Conservation (phyloP, 2,113 vertebrate genomes). For the Cromileptes altivelis region DNA sequence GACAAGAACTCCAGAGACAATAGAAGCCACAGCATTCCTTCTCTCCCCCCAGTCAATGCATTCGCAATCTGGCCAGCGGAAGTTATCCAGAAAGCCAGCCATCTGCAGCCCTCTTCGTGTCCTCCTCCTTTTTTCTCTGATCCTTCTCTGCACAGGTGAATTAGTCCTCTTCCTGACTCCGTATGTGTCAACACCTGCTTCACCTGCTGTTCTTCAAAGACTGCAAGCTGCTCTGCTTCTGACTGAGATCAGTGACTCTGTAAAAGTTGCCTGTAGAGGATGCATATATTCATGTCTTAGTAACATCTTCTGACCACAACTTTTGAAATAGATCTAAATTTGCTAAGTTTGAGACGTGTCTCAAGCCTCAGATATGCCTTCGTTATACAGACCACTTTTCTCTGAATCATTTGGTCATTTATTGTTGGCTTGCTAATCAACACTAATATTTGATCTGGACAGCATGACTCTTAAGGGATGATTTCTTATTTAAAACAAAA, state of each 20-base stretch:
- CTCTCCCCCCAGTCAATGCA: conserved; percentile 94
- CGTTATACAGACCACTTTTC: not conserved
- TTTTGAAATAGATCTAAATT: not conserved
- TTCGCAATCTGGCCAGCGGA: conserved; percentile 94
- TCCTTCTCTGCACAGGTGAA: not conserved
- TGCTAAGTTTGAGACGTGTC: not conserved
- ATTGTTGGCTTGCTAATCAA: too few relatives aligned
- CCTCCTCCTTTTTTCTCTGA: not conserved
- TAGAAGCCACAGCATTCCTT: conserved; percentile 89
- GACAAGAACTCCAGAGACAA: conserved; percentile 90
- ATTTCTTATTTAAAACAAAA: too few relatives aligned
- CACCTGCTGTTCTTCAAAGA: not conserved
- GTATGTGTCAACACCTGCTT: not conserved
- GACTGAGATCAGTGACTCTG: not conserved
- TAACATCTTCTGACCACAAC: not conserved
- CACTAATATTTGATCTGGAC: not conserved
- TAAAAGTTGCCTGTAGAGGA: not conserved
- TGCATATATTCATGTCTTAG: not conserved
- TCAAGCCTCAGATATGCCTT: not conserved
- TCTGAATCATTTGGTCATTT: not conserved
- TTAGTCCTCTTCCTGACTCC: not conserved
- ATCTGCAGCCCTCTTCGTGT: conserved; percentile 68
- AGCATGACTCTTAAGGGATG: not conserved
- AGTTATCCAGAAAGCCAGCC: conserved; percentile 94
- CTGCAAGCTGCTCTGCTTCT: not conserved